These are phyloP conservation scores for Gryllus bimaculatus DNA, from an alignment of 1,140 invertebrate genomes.

Conservation along the genomic window DNA sequence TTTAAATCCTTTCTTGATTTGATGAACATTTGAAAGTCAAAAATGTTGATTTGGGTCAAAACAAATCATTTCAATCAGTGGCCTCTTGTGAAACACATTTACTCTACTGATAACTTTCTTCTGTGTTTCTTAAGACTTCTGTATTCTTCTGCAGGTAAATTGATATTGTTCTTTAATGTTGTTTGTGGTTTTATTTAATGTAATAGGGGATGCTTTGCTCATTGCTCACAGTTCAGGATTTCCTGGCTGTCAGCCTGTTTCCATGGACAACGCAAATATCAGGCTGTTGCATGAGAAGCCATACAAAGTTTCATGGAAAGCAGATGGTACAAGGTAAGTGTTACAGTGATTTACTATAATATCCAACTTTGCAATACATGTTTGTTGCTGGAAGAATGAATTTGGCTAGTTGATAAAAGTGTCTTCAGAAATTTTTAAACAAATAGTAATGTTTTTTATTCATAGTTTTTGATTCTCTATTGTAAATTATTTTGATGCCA, in stretches of 20 bases:
- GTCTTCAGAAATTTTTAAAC: neutral
- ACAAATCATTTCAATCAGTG: no score
- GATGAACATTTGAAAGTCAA: no score
- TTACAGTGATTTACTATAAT: neutral
- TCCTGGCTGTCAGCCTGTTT: conserved; percentile 93
- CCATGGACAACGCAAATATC: conserved; percentile 84
- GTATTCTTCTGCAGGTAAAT: neutral
- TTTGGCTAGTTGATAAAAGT: neutral
- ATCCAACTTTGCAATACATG: conserved; percentile 7
- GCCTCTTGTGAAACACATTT: no score
- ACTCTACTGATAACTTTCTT: no score
- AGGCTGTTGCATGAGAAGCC: conserved; percentile 62
- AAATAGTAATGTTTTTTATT: neutral
- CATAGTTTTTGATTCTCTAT: neutral
- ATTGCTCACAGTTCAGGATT: conserved; percentile 58
- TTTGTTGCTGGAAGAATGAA: neutral
- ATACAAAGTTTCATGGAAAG: conserved; percentile 98
- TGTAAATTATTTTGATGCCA: no score
- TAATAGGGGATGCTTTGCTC: neutral
- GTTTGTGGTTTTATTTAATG: neutral
- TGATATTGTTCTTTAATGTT: neutral
- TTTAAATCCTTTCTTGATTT: no score
- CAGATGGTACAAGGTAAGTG: conserved; percentile 81
- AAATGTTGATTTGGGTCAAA: no score
- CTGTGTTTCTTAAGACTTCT: no score